phyloP scores from a whole-genome alignment of 2,888 invertebrate species.

The Pogonocherus hispidulus region DNA sequence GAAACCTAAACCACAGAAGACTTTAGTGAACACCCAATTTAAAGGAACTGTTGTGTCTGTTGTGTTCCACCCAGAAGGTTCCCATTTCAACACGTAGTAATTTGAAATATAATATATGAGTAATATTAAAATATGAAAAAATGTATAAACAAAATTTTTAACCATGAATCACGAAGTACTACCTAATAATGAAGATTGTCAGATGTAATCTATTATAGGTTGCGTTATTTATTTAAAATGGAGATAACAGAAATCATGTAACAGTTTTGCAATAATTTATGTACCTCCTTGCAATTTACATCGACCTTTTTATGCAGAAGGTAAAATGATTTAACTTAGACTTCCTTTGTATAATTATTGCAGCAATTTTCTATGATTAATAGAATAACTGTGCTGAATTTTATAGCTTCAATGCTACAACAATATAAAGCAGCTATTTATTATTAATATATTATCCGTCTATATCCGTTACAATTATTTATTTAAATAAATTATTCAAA shows the following conservation, averaged over 20 bases:
- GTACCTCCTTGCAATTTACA: constrained; percentile 28
- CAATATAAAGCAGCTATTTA: constrained; percentile 13
- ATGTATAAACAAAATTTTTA: background rate
- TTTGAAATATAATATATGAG: no score
- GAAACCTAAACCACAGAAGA: no score
- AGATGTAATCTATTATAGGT: background rate
- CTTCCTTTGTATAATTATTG: constrained; percentile 34
- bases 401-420: background rate
- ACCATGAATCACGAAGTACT: background rate
- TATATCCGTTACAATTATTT: constrained; percentile 30
- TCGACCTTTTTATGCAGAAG: constrained; percentile 38
- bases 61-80: no score
- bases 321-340: constrained; percentile 35
- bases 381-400: constrained; percentile 32
- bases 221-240: constrained; percentile 1
- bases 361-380: constrained; percentile 38
- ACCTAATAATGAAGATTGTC: background rate
- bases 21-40: no score
- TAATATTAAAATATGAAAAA: no score
- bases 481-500: constrained; percentile 18
- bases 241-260: constrained; percentile 8
- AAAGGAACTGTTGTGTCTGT: no score
- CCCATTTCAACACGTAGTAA: no score
- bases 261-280: constrained; percentile 28
- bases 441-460: constrained; percentile 8